These are phyloP conservation scores for Exaiptasia diaphana DNA, from an alignment of 64 coral and sea anemone species.

Conservation along the genomic window DNA sequence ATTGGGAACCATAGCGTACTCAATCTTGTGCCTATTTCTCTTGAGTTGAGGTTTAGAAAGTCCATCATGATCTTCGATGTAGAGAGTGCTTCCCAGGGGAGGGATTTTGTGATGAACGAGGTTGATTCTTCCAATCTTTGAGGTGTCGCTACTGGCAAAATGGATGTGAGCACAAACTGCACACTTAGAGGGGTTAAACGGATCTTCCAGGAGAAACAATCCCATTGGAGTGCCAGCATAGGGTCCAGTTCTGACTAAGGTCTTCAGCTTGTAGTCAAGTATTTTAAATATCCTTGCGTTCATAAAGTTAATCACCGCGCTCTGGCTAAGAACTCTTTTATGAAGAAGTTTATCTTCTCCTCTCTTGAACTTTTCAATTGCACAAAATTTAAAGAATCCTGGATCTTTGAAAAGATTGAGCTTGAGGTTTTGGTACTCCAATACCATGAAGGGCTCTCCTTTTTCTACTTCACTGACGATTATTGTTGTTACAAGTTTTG, in stretches of 20 bases:
- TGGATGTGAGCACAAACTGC: constrained; percentile 54
- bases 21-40: background rate
- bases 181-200: background rate
- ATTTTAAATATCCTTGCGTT: background rate
- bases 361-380: background rate
- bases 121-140: background rate
- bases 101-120: constrained; percentile 21
- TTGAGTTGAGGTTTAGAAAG: background rate
- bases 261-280: constrained; percentile 38
- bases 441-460: background rate
- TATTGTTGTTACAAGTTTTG: constrained; percentile 8
- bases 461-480: background rate
- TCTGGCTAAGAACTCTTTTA: background rate
- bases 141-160: background rate
- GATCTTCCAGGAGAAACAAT: constrained; percentile 35
- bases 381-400: constrained; percentile 43
- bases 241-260: background rate
- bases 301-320: background rate
- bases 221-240: constrained; percentile 1
- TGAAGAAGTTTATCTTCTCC: background rate
- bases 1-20: background rate
- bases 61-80: constrained; percentile 4
- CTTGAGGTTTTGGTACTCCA: background rate
- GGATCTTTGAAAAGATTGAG: constrained; percentile 1
- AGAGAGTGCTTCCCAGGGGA: background rate